Evolutionary conservation across 2,888 invertebrate genomes (phyloP), one percentile per base, ranked within the genome.

Genomic region (Melikaiella ostensackeni): DNA sequence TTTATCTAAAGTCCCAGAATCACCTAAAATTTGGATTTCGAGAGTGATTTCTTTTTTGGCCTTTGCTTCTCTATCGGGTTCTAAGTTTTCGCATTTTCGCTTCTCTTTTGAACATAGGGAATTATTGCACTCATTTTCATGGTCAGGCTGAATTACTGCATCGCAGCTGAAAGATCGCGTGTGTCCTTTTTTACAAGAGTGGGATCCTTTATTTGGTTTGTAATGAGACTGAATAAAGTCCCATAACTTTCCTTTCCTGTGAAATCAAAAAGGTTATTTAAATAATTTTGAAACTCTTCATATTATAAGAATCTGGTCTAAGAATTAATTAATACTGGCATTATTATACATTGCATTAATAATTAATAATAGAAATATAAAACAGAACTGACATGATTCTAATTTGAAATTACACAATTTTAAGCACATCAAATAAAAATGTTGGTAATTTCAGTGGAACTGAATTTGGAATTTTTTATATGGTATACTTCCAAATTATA

Each of bases 241-340:
- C 88, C 90, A 91, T 46, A 93, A 83, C 82, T 88, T 91, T 75
- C 89, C 91, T 55, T 90, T 92, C 79, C 92, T 93, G 76, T 33
- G 90, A 91, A 79, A 42, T 42, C 8, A 42, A 38, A 77, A 24
- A 13, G 8, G 33, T 46, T 35, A 50, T 78, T 42, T 55, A 30
- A 55, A 55, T 57, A 75, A 27, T 70, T 62, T 75, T 74, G 61
- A 24, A 38, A 75, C 11, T 13, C 38, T 38, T 13, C 13, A 38
- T 13, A 13, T 13, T 38, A 13, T 0, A 38, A 38, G 11, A 13
- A 38, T 38, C 4, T 38, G 38, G 13, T 13, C 38, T 13, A 13
- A 38, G 13, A 38, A 38, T 13, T 13, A 38, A 38, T 13, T 38
- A 13, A 38, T 4, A 38, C 13, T 11, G 11, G 35, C 35, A 35